Percentiles rank a stretch among this genome's conserved stretches.
These are phyloP conservation scores for Pseudomyrmex dendroicus DNA, from an alignment of 1,140 invertebrate genomes.

Conservation along the genomic window DNA sequence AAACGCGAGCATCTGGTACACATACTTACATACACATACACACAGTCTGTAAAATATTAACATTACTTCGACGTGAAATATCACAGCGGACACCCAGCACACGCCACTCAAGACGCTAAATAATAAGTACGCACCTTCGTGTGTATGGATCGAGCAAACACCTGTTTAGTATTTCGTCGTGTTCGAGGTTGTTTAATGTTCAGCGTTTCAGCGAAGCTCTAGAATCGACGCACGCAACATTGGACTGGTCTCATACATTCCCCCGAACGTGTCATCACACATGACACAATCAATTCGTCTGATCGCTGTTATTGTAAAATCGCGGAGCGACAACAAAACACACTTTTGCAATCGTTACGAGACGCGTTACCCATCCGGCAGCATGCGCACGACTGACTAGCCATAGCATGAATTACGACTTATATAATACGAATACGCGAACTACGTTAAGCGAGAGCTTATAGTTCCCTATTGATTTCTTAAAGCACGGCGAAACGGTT, in stretches of 20 bases:
- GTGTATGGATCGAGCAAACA: not conserved
- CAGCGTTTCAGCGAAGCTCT: too few species aligned
- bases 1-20: not conserved
- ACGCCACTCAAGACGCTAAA: not conserved
- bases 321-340: not conserved
- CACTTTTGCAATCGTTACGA: too few species aligned
- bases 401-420: constrained; percentile 1
- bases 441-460: constrained; percentile 15
- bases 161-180: too few species aligned
- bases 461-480: constrained; percentile 43
- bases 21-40: not conserved
- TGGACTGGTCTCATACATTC: too few species aligned
- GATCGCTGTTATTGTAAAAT: not conserved
- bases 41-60: constrained; percentile 31
- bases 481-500: constrained; percentile 31
- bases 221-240: too few species aligned
- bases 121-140: not conserved
- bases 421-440: constrained; percentile 17
- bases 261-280: too few species aligned
- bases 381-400: constrained; percentile 26
- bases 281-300: too few species aligned
- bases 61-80: constrained; percentile 28
- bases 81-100: not conserved
- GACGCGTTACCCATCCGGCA: not conserved
- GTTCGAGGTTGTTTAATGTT: too few species aligned